Evolutionary conservation across 2,113 vertebrate species (phyloP).

Genomic region (Copsychus sechellarum): DNA sequence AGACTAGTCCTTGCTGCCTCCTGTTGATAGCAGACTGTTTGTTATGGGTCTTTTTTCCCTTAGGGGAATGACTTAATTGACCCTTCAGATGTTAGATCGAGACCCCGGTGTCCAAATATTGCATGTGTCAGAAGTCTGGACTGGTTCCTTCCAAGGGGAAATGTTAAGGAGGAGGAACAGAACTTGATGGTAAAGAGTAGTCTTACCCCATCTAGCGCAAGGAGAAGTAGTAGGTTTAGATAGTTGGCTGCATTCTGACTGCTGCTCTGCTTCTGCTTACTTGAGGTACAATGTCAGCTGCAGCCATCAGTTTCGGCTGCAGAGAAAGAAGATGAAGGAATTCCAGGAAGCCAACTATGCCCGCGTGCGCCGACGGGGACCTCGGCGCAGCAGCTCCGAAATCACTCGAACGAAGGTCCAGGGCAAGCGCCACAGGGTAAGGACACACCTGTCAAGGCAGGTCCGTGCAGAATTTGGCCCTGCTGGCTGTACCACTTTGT

Average conservation of each 20-base stretch:
- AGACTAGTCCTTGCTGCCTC: background rate
- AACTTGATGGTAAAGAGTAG: constrained; percentile 2
- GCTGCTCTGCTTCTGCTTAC: background rate
- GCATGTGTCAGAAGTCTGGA: constrained; percentile 21
- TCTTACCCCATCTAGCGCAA: background rate
- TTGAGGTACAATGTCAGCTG: constrained; percentile 96
- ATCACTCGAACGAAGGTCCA: constrained; percentile 84
- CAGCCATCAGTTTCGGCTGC: constrained; percentile 89
- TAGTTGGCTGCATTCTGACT: background rate
- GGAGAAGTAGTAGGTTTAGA: background rate
- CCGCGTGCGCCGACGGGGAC: constrained; percentile 78
- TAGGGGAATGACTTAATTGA: constrained; percentile 23
- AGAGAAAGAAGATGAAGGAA: constrained; percentile 84
- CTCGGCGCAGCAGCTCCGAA: constrained; percentile 87
- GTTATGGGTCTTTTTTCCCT: constrained; percentile 4
- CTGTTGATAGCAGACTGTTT: background rate
- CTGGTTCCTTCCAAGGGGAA: background rate
- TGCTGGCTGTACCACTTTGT: background rate
- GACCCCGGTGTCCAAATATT: constrained; percentile 5
- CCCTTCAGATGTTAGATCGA: constrained; percentile 35
- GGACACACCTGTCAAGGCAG: background rate
- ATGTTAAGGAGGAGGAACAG: constrained; percentile 15
- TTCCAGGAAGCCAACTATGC: constrained; percentile 76
- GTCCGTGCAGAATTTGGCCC: background rate
- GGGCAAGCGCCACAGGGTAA: constrained; percentile 86